phyloP scores from a whole-genome alignment of 2,888 invertebrate species.

The Caenorhabditis sp. region DNA sequence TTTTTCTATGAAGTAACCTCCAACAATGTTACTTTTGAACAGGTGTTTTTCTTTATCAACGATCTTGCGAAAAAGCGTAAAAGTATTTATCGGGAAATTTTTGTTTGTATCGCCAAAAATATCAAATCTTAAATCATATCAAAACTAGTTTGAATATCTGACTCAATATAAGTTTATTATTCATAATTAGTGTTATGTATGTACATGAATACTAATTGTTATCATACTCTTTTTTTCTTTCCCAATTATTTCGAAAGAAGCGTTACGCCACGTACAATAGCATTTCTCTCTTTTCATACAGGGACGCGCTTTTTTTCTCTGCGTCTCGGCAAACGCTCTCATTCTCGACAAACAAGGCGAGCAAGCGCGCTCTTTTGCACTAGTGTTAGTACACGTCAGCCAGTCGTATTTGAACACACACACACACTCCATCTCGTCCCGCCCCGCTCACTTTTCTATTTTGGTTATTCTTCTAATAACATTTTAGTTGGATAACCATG shows the following conservation, averaged over 20 bases:
- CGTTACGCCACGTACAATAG: background rate
- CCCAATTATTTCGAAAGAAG: background rate
- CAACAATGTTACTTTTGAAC: too few relatives aligned
- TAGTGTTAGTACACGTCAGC: conserved; percentile 16
- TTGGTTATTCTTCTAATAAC: conserved; percentile 19
- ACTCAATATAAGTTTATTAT: too few relatives aligned
- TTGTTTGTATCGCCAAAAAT: too few relatives aligned
- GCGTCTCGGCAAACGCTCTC: background rate
- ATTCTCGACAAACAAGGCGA: background rate
- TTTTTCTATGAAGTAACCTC: too few relatives aligned
- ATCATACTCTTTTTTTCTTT: background rate
- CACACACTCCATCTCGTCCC: conserved; percentile 16
- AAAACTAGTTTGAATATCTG: too few relatives aligned
- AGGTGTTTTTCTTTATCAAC: too few relatives aligned
- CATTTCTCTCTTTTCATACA: conserved; percentile 6
- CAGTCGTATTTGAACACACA: conserved; percentile 37
- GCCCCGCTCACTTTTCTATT: conserved; percentile 21
- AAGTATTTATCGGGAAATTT: too few relatives aligned
- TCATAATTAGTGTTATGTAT: background rate
- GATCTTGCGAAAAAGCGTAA: too few relatives aligned
- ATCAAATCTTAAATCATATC: too few relatives aligned
- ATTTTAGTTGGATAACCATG: background rate
- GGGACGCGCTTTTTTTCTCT: conserved; percentile 9
- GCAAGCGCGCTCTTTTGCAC: conserved; percentile 25
- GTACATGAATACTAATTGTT: background rate